Base-by-base conservation (phyloP, 2,113 vertebrate genomes). In the Oncorhynchus tshawytscha region DNA sequence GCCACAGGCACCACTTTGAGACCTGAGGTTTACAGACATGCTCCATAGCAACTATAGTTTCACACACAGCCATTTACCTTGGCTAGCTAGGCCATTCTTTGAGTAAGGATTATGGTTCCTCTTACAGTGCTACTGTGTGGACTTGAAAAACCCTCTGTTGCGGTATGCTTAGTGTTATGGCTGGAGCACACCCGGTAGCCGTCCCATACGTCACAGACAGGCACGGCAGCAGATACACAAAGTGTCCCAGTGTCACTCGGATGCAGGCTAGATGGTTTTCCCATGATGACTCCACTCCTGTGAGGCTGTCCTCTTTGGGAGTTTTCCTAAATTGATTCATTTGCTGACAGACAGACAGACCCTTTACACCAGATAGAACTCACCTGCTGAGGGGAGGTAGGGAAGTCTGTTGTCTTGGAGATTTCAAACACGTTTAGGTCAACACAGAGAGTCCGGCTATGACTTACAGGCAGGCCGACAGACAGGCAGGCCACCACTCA, bases 211-310 rank as follows among this genome's bases (percentile, higher is more conserved):
- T 27, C n/a, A 5, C 73, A 20, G 16, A 1, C 49, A 51, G 39
- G 16, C 73, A 67, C 49, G 3, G 45, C 65, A 54, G 73, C 45
- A 51, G 51, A 60, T 59, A 75, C 66, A 69, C 34, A 60, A 60
- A 57, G 49, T 15, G 27, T 7, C 74, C 16, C 67, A 69, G 74
- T 69, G 49, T 48, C 67, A 25, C 12, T 66, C 25, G 66, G 73
- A 75, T 51, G 65, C 57, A 59, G 51, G 60, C 51, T 65, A 75
- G 74, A 75, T 67, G 70, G 67, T 69, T 75, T 75, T 31, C 45
- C 15, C 16, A 18, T 39, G 22, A 67, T 74, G 73, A 67, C 72
- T 74, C 72, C 72, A 66, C 62, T 49, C 39, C 62, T 62, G 27
- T 54, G 73, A 67, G 39, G 49, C 16, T 31, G 45, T 48, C 65